These are phyloP conservation scores for Diploptera punctata DNA, from an alignment of 2,888 invertebrate genomes.

Conservation along the genomic window DNA sequence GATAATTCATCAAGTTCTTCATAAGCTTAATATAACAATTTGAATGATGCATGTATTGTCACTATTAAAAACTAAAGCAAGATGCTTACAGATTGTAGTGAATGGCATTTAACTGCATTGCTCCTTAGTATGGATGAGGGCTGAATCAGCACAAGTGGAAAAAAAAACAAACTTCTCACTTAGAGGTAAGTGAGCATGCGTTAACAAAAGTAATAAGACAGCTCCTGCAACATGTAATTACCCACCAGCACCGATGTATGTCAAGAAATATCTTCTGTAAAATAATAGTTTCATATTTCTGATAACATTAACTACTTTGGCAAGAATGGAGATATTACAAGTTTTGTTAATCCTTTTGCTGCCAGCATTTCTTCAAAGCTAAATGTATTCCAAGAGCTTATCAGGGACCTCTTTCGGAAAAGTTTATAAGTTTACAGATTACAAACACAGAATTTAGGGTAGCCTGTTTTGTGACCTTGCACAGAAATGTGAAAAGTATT, in stretches of 20 bases:
- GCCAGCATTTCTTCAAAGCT: too few relatives aligned
- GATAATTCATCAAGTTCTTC: slow-evolving; percentile 4
- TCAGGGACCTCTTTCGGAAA: too few relatives aligned
- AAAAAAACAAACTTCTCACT: background rate
- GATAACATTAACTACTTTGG: background rate
- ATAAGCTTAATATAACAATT: background rate
- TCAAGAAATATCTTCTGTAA: background rate
- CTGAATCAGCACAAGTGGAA: background rate
- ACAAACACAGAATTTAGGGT: too few relatives aligned
- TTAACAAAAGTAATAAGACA: background rate
- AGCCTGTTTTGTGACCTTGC: too few relatives aligned
- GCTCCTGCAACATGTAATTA: background rate
- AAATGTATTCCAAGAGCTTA: too few relatives aligned
- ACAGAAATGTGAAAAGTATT: too few relatives aligned
- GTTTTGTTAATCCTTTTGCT: too few relatives aligned
- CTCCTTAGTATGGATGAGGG: slow-evolving; percentile 3
- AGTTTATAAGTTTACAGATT: too few relatives aligned
- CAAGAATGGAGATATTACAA: background rate
- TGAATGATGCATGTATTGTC: slow-evolving; percentile 14
- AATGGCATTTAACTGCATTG: slow-evolving; percentile 15
- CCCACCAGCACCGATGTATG: slow-evolving; percentile 1
- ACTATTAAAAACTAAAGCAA: slow-evolving; percentile 1
- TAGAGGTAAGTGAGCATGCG: background rate
- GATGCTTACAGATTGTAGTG: background rate
- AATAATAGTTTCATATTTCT: too few relatives aligned